phyloP scores from a whole-genome alignment of 2,888 invertebrate species.

The Glyphotaelius pellucidus region DNA sequence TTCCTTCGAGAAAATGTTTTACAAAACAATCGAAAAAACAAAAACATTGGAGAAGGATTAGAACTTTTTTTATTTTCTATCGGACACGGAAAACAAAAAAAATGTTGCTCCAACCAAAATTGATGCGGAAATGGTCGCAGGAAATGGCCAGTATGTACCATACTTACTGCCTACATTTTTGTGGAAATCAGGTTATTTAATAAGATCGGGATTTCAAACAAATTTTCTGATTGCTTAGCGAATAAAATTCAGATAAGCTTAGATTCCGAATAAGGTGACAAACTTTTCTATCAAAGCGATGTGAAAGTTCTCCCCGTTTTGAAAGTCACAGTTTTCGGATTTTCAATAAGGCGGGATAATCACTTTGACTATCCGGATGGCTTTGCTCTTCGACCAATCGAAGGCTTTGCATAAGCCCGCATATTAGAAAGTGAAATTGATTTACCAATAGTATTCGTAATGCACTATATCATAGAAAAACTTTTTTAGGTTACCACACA shows the following conservation, averaged over 20 bases:
- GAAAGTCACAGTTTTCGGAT: neutral
- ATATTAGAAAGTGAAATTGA: neutral
- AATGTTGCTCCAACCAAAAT: too few relatives aligned
- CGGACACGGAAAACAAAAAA: too few relatives aligned
- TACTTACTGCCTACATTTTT: neutral
- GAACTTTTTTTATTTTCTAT: too few relatives aligned
- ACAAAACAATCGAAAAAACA: too few relatives aligned
- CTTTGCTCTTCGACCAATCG: too few relatives aligned
- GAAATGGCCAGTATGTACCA: neutral
- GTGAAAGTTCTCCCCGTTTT: neutral
- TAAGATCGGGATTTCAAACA: neutral
- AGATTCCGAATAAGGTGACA: neutral
- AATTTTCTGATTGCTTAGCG: neutral
- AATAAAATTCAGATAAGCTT: neutral
- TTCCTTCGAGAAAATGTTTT: too few relatives aligned
- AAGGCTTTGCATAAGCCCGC: neutral
- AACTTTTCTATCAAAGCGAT: neutral
- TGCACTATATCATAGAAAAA: too few relatives aligned
- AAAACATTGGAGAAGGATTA: too few relatives aligned
- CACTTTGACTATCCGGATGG: neutral
- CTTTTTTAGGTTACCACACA: too few relatives aligned
- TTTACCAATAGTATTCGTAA: too few relatives aligned
- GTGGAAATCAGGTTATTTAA: neutral
- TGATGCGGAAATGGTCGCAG: too few relatives aligned
- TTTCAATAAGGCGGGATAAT: neutral